Evolutionary conservation across 2,888 invertebrate species (phyloP).

Genomic region (Ptychoptera contaminata): DNA sequence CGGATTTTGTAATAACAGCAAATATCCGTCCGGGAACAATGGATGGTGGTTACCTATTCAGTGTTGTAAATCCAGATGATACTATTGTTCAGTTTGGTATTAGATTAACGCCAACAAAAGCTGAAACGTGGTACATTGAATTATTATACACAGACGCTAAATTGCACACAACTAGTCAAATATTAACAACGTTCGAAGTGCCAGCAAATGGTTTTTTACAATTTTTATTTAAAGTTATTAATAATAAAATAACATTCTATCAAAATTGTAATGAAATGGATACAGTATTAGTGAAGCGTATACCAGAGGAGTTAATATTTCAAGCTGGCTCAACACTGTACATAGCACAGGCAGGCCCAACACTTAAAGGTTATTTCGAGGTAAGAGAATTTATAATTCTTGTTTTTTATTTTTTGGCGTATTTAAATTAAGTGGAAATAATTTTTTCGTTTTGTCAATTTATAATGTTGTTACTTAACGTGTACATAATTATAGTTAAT

Average conservation of each 20-base stretch:
- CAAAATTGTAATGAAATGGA: constrained; percentile 74
- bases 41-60: constrained; percentile 76
- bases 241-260: constrained; percentile 65
- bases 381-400: constrained; percentile 43
- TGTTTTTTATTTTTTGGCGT: neutral
- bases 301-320: constrained; percentile 66
- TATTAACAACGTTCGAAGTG: constrained; percentile 70
- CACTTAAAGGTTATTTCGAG: constrained; percentile 72
- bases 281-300: constrained; percentile 48
- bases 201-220: constrained; percentile 67
- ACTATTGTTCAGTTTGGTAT: constrained; percentile 76
- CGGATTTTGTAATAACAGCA: constrained; percentile 75
- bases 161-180: constrained; percentile 39
- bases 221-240: constrained; percentile 55
- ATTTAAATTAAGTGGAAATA: no score
- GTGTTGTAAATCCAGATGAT: constrained; percentile 83
- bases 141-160: constrained; percentile 74
- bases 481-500: no score
- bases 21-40: constrained; percentile 58
- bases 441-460: no score
- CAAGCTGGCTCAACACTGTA: constrained; percentile 89
- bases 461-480: no score
- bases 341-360: constrained; percentile 82
- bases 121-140: constrained; percentile 54
- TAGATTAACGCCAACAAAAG: constrained; percentile 41